phyloP scores from a whole-genome alignment of 2,113 vertebrate genomes.

The Macaca mulatta region DNA sequence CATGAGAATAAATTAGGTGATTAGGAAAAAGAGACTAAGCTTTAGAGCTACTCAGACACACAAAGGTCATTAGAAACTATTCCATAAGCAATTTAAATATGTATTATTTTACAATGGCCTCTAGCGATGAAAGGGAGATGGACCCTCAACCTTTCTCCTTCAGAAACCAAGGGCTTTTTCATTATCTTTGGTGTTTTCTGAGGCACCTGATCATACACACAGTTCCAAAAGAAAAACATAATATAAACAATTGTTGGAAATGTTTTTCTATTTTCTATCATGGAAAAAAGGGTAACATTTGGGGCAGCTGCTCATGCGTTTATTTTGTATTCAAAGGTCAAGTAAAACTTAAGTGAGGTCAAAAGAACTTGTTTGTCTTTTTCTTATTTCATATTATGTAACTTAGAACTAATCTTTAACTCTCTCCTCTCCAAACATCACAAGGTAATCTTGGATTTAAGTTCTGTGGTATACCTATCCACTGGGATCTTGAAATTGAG shows the following conservation, averaged over 20 bases:
- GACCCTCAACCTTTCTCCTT: neutral
- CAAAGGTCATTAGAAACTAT: neutral
- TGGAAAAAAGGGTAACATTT: conserved; percentile 43
- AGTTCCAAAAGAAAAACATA: neutral
- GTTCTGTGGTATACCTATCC: neutral
- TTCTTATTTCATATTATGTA: conserved; percentile 16
- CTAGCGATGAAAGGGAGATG: neutral
- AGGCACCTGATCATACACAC: neutral
- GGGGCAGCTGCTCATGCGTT: neutral
- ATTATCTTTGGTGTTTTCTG: neutral
- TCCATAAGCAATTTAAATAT: neutral
- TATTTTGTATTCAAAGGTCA: conserved; percentile 53
- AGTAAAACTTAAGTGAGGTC: neutral
- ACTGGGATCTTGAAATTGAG: neutral
- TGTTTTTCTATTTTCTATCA: conserved; percentile 56
- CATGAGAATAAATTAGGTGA: neutral
- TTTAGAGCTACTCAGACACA: neutral
- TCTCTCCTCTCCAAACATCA: neutral
- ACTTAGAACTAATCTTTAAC: conserved; percentile 13
- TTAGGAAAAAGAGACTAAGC: neutral
- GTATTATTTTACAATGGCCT: neutral
- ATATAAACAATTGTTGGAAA: neutral
- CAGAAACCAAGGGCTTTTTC: neutral
- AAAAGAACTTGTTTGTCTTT: neutral
- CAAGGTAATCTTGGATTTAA: neutral